A percentile compares a stretch with the other conserved stretches of the same genome.
Evolutionary conservation across 2,797 vertebrate species (phyloP).

Genomic region (Danionella dracula): DNA sequence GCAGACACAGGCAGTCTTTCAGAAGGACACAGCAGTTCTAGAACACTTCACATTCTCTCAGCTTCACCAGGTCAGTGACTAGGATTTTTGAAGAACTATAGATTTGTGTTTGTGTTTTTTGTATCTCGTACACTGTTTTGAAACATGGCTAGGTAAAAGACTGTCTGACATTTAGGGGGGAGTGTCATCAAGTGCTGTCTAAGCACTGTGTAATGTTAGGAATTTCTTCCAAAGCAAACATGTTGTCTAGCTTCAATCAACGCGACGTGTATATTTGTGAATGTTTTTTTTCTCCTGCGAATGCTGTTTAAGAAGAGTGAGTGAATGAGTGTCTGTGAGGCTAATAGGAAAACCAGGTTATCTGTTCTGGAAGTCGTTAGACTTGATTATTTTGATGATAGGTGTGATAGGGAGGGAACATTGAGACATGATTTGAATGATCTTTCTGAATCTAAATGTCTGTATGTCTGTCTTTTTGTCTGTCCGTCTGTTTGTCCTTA

Average conservation of each 20-base stretch:
- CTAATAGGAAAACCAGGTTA: too few relatives aligned
- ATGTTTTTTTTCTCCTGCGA: too few relatives aligned
- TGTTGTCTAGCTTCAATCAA: background rate
- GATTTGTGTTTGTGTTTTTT: background rate
- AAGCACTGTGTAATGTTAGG: slow-evolving; percentile 4
- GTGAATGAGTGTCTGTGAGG: too few relatives aligned
- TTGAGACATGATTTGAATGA: too few relatives aligned
- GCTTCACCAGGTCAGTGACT: slow-evolving; percentile 28
- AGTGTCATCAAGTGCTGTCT: slow-evolving; percentile 18
- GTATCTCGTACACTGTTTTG: background rate
- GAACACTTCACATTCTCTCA: slow-evolving; percentile 40
- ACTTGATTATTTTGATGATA: too few relatives aligned
- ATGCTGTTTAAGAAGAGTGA: too few relatives aligned
- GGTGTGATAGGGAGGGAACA: too few relatives aligned
- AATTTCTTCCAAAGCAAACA: slow-evolving; percentile 11
- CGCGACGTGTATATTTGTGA: background rate
- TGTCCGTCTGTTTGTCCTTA: too few relatives aligned
- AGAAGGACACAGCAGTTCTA: slow-evolving; percentile 42
- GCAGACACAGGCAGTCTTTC: slow-evolving; percentile 51
- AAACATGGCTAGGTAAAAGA: background rate
- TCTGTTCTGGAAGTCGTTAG: too few relatives aligned
- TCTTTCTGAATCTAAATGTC: too few relatives aligned
- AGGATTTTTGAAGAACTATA: background rate
- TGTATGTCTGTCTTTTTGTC: too few relatives aligned
- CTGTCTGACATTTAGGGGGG: slow-evolving; percentile 3